Evolutionary conservation across 1,140 invertebrate species (phyloP), one percentile per base, ranked within the genome.

Genomic region (Atta cephalotes): DNA sequence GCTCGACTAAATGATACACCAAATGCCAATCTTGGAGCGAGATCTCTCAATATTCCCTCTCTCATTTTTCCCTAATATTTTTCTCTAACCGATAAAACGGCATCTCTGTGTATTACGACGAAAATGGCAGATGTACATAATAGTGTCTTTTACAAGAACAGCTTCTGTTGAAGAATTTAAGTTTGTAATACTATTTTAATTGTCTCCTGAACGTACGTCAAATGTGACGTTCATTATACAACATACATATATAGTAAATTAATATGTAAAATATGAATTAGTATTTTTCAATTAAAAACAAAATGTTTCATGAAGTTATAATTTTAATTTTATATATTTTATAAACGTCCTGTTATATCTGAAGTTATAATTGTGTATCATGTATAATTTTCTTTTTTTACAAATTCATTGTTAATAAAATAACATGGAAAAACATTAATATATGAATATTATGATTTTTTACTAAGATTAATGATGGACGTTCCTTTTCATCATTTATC

Each of bases 91-190:
- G 35, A 60, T n/a, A 45, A 39, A 28, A 68, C 6, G 28, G 58
- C 39, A 62, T 45, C 45, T 49, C 7, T 28, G 9, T 9, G 21
- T 21, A 7, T 62, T 39, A 62, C 10, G 18, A 84, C 45, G 39
- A 71, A 53, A 63, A 25, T 5, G 53, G 3, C 58, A 71, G 53
- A 12, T 80, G 74, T 88, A 86, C 25, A 80, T 53, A 18, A 18
- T 18, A 74, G 35, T 76, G 68, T 86, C 51, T 71, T 60, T 65
- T 70, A 16, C 31, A 56, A 84, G 25, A 53, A 21, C 28, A 53
- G 31, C 12, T 56, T 63, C 18, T 72, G 16, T 35, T 25, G 12
- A 76, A 21, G 4, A 1, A 74, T 63, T n/a, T 10, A 74, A 21
- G 14, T 79, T 79, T 66, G 9, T 56, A 53, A 66, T 79, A 28